These are phyloP conservation scores for Leuctra nigra DNA, from an alignment of 2,888 invertebrate species.

Conservation along the genomic window DNA sequence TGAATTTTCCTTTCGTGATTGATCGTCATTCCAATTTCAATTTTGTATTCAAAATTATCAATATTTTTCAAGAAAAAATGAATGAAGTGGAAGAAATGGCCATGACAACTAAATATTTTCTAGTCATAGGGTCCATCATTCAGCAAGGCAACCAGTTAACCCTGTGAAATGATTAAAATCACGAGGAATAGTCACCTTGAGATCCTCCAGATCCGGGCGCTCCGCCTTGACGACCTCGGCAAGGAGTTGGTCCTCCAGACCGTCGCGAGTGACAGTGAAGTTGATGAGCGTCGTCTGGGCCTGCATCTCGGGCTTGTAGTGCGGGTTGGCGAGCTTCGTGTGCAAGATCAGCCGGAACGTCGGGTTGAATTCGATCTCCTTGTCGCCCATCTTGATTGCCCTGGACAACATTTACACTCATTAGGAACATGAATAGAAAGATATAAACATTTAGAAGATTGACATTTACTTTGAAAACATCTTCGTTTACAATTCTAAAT, in stretches of 20 bases:
- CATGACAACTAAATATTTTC: too few relatives aligned
- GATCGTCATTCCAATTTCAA: too few relatives aligned
- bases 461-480: too few relatives aligned
- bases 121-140: too few relatives aligned
- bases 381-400: conserved; percentile 94
- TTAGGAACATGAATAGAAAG: not conserved
- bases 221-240: conserved; percentile 97
- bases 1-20: too few relatives aligned
- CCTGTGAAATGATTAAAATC: conserved; percentile 11
- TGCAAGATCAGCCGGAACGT: conserved; percentile 83
- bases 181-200: conserved; percentile 57
- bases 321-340: conserved; percentile 94
- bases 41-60: too few relatives aligned
- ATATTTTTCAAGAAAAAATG: too few relatives aligned
- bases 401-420: conserved; percentile 40
- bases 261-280: conserved; percentile 94
- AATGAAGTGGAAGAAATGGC: too few relatives aligned
- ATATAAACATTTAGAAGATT: not conserved
- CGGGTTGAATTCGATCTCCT: conserved; percentile 90
- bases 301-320: conserved; percentile 98
- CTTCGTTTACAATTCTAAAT: too few relatives aligned
- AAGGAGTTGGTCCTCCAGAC: conserved; percentile 89
- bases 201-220: conserved; percentile 88
- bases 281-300: conserved; percentile 95
- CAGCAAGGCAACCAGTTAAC: too few relatives aligned